These are phyloP conservation scores for Drosophila chauvacae DNA, from an alignment of 1,140 invertebrate species.

Conservation along the genomic window DNA sequence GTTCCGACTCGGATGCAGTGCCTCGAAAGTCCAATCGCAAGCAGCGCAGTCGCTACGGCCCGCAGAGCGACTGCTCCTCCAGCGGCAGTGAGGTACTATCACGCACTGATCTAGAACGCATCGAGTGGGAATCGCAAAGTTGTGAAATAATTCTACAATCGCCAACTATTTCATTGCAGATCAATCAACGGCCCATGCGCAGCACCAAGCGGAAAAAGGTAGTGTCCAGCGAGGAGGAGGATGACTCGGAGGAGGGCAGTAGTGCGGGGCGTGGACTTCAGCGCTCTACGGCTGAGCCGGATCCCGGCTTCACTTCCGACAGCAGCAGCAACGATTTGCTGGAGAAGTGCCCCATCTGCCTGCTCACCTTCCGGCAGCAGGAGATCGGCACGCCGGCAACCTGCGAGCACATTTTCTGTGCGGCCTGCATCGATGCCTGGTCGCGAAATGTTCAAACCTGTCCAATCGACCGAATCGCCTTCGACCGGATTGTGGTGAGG, in stretches of 20 bases:
- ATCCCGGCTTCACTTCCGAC: slow-evolving; percentile 86
- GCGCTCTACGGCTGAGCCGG: slow-evolving; percentile 19
- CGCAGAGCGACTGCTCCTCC: slow-evolving; percentile 48
- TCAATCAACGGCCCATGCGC: slow-evolving; percentile 29
- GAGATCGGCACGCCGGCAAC: slow-evolving; percentile 92
- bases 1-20: slow-evolving; percentile 68
- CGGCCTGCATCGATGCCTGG: slow-evolving; percentile 96
- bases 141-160: neutral
- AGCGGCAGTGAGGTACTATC: slow-evolving; percentile 84
- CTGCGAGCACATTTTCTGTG: slow-evolving; percentile 95
- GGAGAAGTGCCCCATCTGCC: slow-evolving; percentile 94
- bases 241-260: neutral
- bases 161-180: slow-evolving; percentile 23
- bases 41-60: slow-evolving; percentile 78
- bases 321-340: slow-evolving; percentile 89
- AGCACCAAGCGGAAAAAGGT: slow-evolving; percentile 37
- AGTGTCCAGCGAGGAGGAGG: slow-evolving; percentile 52
- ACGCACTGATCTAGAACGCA: neutral
- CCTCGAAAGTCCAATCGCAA: slow-evolving; percentile 39
- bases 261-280: neutral
- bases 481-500: slow-evolving; percentile 91
- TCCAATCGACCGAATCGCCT: slow-evolving; percentile 95
- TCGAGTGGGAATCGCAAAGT: neutral
- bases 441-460: slow-evolving; percentile 98
- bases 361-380: slow-evolving; percentile 89